phyloP scores from a whole-genome alignment of 2,888 invertebrate genomes.

The Ophion ventricosus region DNA sequence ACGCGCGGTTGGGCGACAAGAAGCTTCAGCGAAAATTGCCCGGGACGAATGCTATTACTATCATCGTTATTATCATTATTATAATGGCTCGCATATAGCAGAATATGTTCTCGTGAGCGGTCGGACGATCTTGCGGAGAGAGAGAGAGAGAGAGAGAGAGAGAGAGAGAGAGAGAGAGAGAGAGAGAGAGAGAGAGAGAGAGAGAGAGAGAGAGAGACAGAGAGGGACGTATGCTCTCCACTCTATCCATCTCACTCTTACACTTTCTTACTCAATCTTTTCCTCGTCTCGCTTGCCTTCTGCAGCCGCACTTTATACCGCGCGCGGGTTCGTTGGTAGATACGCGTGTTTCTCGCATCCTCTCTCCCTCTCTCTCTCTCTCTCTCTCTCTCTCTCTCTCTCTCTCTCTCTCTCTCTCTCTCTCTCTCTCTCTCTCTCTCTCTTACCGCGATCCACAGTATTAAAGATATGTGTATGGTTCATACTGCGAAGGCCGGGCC shows the following conservation, averaged over 20 bases:
- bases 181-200: too few species aligned
- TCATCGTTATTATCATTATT: constrained; percentile 69
- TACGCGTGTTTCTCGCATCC: constrained; percentile 56
- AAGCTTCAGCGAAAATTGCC: constrained; percentile 67
- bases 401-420: constrained; percentile 13
- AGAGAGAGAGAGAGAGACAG: too few species aligned
- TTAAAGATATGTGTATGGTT: constrained; percentile 58
- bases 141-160: constrained; percentile 48
- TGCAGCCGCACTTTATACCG: constrained; percentile 66
- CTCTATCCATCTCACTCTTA: constrained; percentile 50
- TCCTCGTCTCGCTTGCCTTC: constrained; percentile 53
- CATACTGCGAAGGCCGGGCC: constrained; percentile 63
- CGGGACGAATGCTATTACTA: constrained; percentile 69
- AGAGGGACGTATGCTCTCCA: too few species aligned
- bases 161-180: too few species aligned
- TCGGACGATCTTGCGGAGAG: constrained; percentile 46
- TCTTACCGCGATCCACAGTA: constrained; percentile 5
- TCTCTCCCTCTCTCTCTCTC: constrained; percentile 16
- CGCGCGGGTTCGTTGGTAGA: constrained; percentile 62
- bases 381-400: constrained; percentile 30
- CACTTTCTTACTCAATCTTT: constrained; percentile 39
- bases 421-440: constrained; percentile 32
- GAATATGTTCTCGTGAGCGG: constrained; percentile 61
- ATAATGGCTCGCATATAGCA: constrained; percentile 65
- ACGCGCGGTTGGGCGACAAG: constrained; percentile 59